Percentiles rank a stretch among this genome's conserved stretches.
Evolutionary conservation across 92 coral and sea anemone genomes (phyloP).

Genomic region (Palythoa grandiflora): DNA sequence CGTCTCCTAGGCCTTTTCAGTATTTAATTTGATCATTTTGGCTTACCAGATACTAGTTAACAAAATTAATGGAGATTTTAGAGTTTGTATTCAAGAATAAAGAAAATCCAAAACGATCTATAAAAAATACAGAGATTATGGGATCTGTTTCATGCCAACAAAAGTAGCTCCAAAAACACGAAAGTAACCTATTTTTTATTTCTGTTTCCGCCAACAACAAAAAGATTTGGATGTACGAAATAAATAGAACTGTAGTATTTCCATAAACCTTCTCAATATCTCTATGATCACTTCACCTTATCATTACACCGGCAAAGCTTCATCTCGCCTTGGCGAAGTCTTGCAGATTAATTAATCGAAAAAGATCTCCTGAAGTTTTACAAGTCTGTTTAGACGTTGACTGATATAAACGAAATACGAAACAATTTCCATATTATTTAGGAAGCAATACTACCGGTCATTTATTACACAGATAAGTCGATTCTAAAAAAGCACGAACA

Average conservation of each 20-base stretch:
- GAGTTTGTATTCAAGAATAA: too few relatives aligned
- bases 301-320: not conserved
- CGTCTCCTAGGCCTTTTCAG: too few relatives aligned
- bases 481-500: not conserved
- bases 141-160: not conserved
- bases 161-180: not conserved
- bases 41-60: too few relatives aligned
- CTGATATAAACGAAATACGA: not conserved
- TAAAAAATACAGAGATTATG: too few relatives aligned
- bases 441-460: slow-evolving; percentile 11
- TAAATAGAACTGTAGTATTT: not conserved
- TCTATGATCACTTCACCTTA: too few relatives aligned
- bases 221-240: not conserved
- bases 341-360: not conserved
- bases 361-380: not conserved
- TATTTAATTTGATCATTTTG: too few relatives aligned
- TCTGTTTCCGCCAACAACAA: not conserved
- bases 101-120: too few relatives aligned
- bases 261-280: not conserved
- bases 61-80: too few relatives aligned
- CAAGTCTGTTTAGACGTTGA: not conserved
- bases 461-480: not conserved
- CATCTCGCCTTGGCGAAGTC: not conserved
- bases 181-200: not conserved
- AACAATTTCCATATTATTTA: not conserved